These are phyloP conservation scores for Zosterops borbonicus DNA, from an alignment of 2,113 vertebrate species.

Conservation along the genomic window DNA sequence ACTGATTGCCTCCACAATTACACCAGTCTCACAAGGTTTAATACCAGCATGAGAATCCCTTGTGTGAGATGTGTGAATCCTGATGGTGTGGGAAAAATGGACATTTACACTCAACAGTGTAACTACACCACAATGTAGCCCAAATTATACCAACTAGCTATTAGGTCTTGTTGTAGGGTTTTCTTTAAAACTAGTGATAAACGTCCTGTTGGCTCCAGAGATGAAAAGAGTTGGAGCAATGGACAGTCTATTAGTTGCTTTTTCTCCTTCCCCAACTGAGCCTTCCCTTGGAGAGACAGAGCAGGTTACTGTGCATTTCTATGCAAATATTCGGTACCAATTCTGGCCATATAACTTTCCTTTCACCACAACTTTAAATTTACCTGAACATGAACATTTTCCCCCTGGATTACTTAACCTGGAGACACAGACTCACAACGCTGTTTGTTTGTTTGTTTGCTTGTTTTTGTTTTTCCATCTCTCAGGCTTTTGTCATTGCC, in stretches of 20 bases:
- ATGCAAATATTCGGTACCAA: not conserved
- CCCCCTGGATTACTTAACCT: not conserved
- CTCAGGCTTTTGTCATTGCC: slow-evolving; percentile 95
- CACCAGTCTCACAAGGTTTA: not conserved
- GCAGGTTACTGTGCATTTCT: not conserved
- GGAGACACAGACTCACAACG: accelerated
- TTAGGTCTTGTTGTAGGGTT: not conserved
- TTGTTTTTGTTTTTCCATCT: not conserved
- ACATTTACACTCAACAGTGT: not conserved
- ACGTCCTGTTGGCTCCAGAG: not conserved
- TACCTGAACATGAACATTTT: not conserved
- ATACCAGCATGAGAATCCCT: not conserved
- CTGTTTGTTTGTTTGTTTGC: not conserved
- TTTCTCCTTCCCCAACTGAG: not conserved
- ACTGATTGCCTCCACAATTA: not conserved
- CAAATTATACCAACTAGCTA: not conserved
- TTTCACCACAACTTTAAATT: not conserved
- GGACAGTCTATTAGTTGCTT: not conserved
- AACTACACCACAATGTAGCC: not conserved
- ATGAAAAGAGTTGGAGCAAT: not conserved
- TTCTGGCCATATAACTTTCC: not conserved
- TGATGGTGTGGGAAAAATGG: not conserved
- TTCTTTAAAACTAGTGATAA: not conserved
- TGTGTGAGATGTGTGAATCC: not conserved
- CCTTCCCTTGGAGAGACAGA: not conserved